phyloP scores from a whole-genome alignment of 2,797 vertebrate genomes.

The Lepilemur septentrionalis region DNA sequence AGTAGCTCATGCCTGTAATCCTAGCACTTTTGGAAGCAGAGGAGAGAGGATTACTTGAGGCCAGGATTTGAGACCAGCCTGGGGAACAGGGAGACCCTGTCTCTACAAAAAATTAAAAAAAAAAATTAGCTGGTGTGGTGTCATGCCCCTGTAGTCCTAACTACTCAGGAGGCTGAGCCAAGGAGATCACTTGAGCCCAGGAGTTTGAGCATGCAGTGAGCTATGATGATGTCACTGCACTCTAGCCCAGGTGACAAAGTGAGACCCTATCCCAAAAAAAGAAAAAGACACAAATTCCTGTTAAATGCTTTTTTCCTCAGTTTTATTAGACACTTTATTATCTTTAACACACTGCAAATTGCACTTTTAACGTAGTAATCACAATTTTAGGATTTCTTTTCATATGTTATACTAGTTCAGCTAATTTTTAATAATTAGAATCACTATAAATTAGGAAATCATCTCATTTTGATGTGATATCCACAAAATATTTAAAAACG shows the following conservation, averaged over 20 bases:
- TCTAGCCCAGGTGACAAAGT: background rate
- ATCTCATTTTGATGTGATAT: constrained; percentile 21
- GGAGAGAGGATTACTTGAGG: background rate
- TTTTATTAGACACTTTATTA: constrained; percentile 56
- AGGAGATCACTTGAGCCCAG: background rate
- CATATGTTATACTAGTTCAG: constrained; percentile 1
- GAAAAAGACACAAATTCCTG: background rate
- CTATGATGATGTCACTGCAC: background rate
- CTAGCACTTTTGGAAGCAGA: background rate
- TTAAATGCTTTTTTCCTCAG: constrained; percentile 49
- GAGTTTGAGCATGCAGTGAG: background rate
- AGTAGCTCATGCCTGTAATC: background rate
- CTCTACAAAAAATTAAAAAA: background rate
- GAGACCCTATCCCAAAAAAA: background rate
- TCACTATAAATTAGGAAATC: constrained; percentile 45
- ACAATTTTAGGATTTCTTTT: constrained; percentile 45
- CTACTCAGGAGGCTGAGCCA: background rate
- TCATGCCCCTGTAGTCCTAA: rapidly evolving
- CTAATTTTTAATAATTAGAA: constrained; percentile 56
- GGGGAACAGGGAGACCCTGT: background rate
- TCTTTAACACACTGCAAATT: constrained; percentile 60
- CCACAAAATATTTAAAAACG: constrained; percentile 44
- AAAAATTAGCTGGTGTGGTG: background rate
- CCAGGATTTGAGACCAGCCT: background rate
- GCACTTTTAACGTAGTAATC: constrained; percentile 46